Percentiles rank a stretch among this genome's conserved stretches.
Evolutionary conservation across 2,113 vertebrate genomes (phyloP).

Genomic region (Copsychus sechellarum): DNA sequence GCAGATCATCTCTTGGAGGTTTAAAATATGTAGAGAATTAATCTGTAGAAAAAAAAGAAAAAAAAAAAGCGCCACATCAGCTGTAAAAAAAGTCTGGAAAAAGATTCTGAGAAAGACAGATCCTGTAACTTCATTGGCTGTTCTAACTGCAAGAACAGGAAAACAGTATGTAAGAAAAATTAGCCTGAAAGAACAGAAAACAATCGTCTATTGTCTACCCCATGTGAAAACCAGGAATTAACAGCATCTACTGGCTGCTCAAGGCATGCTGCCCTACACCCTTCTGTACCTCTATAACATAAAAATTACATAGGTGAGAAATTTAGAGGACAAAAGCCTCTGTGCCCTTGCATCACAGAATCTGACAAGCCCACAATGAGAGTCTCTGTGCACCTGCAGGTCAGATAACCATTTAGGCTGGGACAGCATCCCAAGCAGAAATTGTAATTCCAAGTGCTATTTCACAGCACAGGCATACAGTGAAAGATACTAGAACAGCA

Average conservation of each 20-base stretch:
- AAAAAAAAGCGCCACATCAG: not conserved
- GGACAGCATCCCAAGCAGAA: not conserved
- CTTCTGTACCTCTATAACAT: not conserved
- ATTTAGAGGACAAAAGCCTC: not conserved
- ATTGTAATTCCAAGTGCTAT: not conserved
- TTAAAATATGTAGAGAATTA: not conserved
- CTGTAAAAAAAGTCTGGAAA: not conserved
- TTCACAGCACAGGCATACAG: not conserved
- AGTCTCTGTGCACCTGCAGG: not conserved
- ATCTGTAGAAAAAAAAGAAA: not conserved
- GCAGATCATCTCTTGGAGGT: not conserved
- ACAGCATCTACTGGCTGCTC: not conserved
- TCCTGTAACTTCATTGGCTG: not conserved
- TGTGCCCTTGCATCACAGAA: not conserved
- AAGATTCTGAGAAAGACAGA: not conserved
- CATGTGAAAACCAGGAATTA: not conserved
- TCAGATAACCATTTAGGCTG: not conserved
- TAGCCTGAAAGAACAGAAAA: not conserved
- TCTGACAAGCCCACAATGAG: fast-evolving
- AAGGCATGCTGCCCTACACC: not conserved
- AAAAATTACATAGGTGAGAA: not conserved
- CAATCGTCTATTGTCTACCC: not conserved
- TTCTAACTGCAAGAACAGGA: not conserved
- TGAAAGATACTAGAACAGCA: not conserved
- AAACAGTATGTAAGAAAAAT: not conserved